Conservation (phyloP, 2,113 vertebrate genomes). For the Cyprinodon variegatus region DNA sequence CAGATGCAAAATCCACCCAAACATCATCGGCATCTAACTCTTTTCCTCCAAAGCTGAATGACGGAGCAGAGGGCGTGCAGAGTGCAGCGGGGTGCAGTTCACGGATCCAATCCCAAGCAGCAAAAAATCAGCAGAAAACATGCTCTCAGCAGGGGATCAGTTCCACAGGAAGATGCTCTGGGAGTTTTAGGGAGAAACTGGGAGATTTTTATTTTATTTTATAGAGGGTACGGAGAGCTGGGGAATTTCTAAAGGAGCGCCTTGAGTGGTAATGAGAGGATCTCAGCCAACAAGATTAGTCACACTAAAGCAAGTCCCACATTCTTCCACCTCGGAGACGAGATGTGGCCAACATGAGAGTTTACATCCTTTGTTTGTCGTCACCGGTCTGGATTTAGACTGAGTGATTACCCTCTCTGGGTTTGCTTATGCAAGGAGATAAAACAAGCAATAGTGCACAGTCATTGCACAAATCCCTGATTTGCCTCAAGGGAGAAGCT, state of each 20-base stretch:
- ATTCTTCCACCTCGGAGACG: constrained; percentile 40
- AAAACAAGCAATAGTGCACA: constrained; percentile 26
- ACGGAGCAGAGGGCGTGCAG: constrained; percentile 27
- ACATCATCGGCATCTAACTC: neutral
- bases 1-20: constrained; percentile 28
- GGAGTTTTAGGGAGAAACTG: constrained; percentile 37
- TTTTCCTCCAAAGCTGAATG: constrained; percentile 45
- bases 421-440: constrained; percentile 29
- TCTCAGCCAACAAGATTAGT: constrained; percentile 68
- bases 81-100: constrained; percentile 44
- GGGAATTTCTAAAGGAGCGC: constrained; percentile 40
- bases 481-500: constrained; percentile 40
- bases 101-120: constrained; percentile 44
- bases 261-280: constrained; percentile 41
- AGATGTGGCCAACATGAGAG: constrained; percentile 29
- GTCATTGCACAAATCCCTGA: constrained; percentile 36
- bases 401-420: constrained; percentile 39
- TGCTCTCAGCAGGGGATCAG: constrained; percentile 60
- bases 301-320: constrained; percentile 51
- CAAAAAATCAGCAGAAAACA: constrained; percentile 45
- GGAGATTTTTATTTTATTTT: constrained; percentile 17
- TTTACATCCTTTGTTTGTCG: constrained; percentile 43
- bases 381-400: constrained; percentile 35
- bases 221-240: constrained; percentile 29
- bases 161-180: constrained; percentile 51